These are phyloP conservation scores for Melieria crassipennis DNA, from an alignment of 2,888 invertebrate species.

Conservation along the genomic window DNA sequence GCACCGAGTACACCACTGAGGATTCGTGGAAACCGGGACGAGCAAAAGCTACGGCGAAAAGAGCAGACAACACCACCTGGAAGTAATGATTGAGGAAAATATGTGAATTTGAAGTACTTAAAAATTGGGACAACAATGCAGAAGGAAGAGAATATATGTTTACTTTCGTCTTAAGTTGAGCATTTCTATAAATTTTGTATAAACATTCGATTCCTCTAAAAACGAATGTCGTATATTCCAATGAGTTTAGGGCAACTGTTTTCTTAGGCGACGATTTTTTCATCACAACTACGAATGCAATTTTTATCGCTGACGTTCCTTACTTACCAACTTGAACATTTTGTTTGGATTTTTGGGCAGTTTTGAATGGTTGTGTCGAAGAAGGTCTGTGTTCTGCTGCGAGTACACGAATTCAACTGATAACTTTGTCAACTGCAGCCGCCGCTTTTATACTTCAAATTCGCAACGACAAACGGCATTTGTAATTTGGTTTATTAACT, in stretches of 20 bases:
- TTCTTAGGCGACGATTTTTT: too few species aligned
- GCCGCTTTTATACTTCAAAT: constrained; percentile 30
- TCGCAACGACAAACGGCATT: background rate
- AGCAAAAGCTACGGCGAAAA: constrained; percentile 59
- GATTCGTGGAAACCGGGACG: constrained; percentile 54
- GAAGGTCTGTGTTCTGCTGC: constrained; percentile 40
- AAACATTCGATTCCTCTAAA: too few species aligned
- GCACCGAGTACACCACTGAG: constrained; percentile 47
- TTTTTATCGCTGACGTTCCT: background rate
- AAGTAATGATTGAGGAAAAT: background rate
- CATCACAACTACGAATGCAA: too few species aligned
- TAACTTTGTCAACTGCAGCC: constrained; percentile 16
- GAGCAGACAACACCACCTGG: constrained; percentile 53
- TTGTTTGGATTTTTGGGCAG: constrained; percentile 24
- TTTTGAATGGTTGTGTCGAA: constrained; percentile 13
- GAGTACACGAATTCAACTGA: constrained; percentile 34
- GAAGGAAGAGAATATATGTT: too few species aligned
- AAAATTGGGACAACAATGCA: too few species aligned
- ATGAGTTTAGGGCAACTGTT: too few species aligned
- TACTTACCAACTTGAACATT: constrained; percentile 48
- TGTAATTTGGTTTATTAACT: background rate
- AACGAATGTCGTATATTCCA: too few species aligned
- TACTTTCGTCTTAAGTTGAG: too few species aligned
- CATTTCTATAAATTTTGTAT: too few species aligned
- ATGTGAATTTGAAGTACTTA: background rate